A percentile compares a stretch with the other conserved stretches of the same genome.
These are phyloP conservation scores for Ammodytes dubius DNA, from an alignment of 2,113 vertebrate genomes.

Conservation along the genomic window DNA sequence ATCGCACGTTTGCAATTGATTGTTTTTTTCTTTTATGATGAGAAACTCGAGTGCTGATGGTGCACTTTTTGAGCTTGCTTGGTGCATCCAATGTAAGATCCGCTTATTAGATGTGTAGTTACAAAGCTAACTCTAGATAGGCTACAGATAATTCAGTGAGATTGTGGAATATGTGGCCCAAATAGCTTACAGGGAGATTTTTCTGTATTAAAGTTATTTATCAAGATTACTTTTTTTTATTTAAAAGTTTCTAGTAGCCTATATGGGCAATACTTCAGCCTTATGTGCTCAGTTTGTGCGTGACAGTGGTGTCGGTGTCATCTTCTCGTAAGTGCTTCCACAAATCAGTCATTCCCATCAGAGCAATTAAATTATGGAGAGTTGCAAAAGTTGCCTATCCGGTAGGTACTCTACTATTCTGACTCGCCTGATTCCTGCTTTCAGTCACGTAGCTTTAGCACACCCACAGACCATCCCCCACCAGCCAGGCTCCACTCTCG, in stretches of 20 bases:
- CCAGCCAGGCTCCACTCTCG: not conserved
- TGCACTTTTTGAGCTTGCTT: not conserved
- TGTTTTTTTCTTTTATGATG: not conserved
- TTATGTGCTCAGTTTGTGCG: not conserved
- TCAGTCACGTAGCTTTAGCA: not conserved
- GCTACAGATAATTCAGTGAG: not conserved
- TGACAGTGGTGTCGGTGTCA: too few species aligned
- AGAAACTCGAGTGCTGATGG: not conserved
- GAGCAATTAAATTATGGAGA: not conserved
- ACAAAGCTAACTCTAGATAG: not conserved
- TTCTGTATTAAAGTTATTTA: too few species aligned
- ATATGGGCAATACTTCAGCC: not conserved
- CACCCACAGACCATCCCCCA: slow-evolving; percentile 8
- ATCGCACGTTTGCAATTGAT: slow-evolving; percentile 41
- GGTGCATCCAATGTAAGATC: not conserved
- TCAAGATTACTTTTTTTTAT: too few species aligned
- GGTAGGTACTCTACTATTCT: not conserved
- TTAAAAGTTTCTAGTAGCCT: too few species aligned
- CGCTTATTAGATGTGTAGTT: not conserved
- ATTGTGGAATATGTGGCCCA: not conserved
- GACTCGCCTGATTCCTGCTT: not conserved
- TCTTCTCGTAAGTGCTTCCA: not conserved
- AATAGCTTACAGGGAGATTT: too few species aligned
- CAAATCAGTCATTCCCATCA: not conserved
- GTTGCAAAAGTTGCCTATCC: not conserved